Evolutionary conservation across 1,140 invertebrate species (phyloP), one percentile per base, ranked within the genome.

Genomic region (Musca domestica): DNA sequence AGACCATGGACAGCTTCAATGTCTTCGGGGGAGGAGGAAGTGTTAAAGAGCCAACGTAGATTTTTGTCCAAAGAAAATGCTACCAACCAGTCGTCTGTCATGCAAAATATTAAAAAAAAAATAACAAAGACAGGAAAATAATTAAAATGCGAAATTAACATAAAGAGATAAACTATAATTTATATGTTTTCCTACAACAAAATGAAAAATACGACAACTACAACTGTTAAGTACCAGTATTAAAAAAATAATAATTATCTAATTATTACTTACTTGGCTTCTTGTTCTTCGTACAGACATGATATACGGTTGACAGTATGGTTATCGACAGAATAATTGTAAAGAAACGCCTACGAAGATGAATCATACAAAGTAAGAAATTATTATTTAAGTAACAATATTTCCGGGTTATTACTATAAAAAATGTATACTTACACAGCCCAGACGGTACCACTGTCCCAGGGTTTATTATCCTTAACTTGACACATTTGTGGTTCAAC

Each of bases 61-160:
- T 90, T 91, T 66, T 85, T 85, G 68, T 86, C 85, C 64, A 90
- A 71, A 2, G 89, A 89, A 76, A 90, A 90, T 22, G 85, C 83
- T 7, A 84, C 74, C 1, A 87, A 61, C 22, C 86, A 74, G 64
- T 86, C 78, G 74, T 80, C 84, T 85, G 69, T n/a, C n/a, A n/a
- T n/a, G n/a, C n/a, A n/a, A n/a, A n/a, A n/a, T n/a, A n/a, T n/a
- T n/a, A n/a, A n/a, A n/a, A n/a, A n/a, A n/a, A n/a, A n/a, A n/a
- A 9, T 5, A 41, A 52, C 2, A 23, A 12, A 22, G 15, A 23
- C 23, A 17, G 34, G 2, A 19, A 20, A 4, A 65, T 41, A 41
- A 41, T 41, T 41, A 41, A 41, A 41, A 41, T 41, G 6, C 12
- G 6, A 41, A 41, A 41, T 41, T 5, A 41, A 5, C 34, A 41